Evolutionary conservation across 2,888 invertebrate species (phyloP).

Genomic region (Dorcus parallelipipedus): DNA sequence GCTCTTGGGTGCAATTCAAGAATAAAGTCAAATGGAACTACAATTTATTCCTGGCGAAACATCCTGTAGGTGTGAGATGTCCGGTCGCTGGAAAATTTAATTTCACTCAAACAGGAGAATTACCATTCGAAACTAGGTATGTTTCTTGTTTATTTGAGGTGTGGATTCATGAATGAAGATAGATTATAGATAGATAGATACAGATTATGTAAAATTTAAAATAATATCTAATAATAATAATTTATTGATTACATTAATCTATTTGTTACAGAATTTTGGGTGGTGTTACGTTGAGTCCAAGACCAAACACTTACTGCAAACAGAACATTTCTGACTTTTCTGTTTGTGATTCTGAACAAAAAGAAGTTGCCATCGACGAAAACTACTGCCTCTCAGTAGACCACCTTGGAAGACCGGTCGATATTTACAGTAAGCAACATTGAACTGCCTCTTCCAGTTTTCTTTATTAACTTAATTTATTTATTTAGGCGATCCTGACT

Average conservation of each 20-base stretch:
- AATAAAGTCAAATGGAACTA: slow-evolving; percentile 85
- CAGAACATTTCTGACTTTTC: slow-evolving; percentile 93
- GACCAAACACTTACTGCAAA: slow-evolving; percentile 89
- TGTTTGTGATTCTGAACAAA: slow-evolving; percentile 93
- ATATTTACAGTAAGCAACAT: slow-evolving; percentile 77
- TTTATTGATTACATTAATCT: no score
- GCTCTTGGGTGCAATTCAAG: slow-evolving; percentile 90
- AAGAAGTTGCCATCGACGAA: slow-evolving; percentile 90
- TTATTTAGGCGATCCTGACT: slow-evolving; percentile 79
- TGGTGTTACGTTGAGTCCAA: slow-evolving; percentile 89
- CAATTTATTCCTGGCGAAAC: slow-evolving; percentile 78
- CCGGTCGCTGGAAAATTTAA: slow-evolving; percentile 96
- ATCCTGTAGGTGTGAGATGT: slow-evolving; percentile 89
- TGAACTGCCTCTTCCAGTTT: background rate
- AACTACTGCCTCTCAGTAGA: slow-evolving; percentile 97
- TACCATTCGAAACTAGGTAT: slow-evolving; percentile 75
- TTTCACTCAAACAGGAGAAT: slow-evolving; percentile 89
- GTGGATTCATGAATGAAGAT: no score
- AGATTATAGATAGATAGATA: no score
- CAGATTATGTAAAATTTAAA: no score
- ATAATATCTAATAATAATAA: no score
- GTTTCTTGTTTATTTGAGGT: no score
- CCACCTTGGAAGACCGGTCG: slow-evolving; percentile 89
- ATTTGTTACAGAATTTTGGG: slow-evolving; percentile 71
- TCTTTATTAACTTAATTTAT: background rate